Evolutionary conservation across 2,113 vertebrate species (phyloP), one percentile per base, ranked within the genome.

Genomic region (Silurus glanis): DNA sequence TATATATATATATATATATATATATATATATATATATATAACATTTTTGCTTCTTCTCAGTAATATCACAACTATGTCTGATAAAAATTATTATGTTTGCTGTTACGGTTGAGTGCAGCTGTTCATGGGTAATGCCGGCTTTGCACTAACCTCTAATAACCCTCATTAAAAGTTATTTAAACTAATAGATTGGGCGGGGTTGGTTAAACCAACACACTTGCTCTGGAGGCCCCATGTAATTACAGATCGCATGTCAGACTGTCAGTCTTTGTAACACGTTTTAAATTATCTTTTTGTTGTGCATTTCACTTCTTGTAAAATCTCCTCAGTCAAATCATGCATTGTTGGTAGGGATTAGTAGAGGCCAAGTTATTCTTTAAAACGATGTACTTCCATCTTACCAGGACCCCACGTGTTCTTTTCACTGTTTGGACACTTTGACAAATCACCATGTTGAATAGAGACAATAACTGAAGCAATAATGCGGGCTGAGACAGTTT

Each of bases 111-210:
- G 51, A 83, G 51, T 85, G 61, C 82, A 79, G 72, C 87, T 85
- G 79, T 85, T 82, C 80, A 79, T 84, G 85, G 90, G 91, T 94
- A 93, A 92, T 86, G 88, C 84, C 82, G 79, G 90, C 85, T 91
- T 82, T 90, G 91, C 89, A 85, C 87, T 90, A 85, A 91, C 80
- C 89, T 90, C 92, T 95, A 95, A 95, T 95, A 92, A 92, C 90
- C 82, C 92, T 94, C 93, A 95, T 95, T 95, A 95, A 93, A 94
- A 91, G 91, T 94, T 93, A 95, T 95, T 95, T 95, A 88, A 91
- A 91, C 94, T 95, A 95, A 95, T 95, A 93, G 93, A 93, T 91
- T 90, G 94, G 94, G 94, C 92, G 93, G 93, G 93, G 94, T 66
- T 90, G 91, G 90, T 93, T 94, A 93, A 94, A 94, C 90, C 92